Conservation (phyloP, 2,888 invertebrate genomes). For the Pammene aurita region DNA sequence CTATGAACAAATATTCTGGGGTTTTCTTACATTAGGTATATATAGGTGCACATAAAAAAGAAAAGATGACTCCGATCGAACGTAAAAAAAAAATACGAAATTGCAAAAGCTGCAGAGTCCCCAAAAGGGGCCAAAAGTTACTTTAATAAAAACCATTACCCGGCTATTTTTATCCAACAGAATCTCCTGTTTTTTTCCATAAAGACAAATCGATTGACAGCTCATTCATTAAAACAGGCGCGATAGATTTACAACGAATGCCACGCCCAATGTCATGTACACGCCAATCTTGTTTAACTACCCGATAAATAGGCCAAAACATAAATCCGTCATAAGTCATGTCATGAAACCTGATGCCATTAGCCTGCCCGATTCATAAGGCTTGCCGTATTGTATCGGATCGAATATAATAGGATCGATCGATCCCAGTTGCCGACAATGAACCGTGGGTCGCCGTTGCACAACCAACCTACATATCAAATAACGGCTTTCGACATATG, state of each 20-base stretch:
- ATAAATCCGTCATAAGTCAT: constrained; percentile 41
- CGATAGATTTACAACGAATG: not conserved
- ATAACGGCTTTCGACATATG: constrained; percentile 63
- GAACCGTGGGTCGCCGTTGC: constrained; percentile 71
- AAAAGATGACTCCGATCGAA: no score
- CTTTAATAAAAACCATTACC: no score
- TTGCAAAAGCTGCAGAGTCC: no score
- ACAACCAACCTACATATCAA: constrained; percentile 60
- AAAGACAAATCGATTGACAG: not conserved
- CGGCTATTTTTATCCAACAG: no score
- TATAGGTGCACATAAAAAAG: no score
- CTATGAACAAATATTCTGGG: no score
- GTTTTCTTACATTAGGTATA: no score
- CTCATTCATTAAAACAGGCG: not conserved
- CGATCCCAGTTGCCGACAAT: constrained; percentile 67
- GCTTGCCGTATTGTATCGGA: constrained; percentile 53
- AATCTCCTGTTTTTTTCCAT: not conserved
- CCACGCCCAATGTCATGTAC: not conserved
- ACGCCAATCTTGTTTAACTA: constrained; percentile 14
- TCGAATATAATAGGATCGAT: constrained; percentile 67
- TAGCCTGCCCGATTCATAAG: constrained; percentile 57
- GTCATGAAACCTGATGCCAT: constrained; percentile 45
- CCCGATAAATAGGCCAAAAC: constrained; percentile 25
- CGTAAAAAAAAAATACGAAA: no score
- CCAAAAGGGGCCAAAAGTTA: no score